Base-by-base conservation (phyloP, 1,140 invertebrate species). In the Drosophila yakuba region DNA sequence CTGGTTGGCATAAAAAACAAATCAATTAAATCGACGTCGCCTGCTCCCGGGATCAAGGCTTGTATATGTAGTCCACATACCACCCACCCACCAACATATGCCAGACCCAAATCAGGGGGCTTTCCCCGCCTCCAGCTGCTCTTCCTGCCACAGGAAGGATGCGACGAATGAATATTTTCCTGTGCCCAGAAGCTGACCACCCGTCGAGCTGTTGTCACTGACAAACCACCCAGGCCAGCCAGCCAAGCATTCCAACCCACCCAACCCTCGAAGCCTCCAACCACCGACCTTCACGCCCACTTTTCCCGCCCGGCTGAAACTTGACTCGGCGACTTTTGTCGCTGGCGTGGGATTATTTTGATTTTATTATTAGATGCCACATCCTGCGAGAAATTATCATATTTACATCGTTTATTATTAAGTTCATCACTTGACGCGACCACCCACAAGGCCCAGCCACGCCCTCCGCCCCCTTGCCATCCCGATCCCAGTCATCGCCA, bases 331-430 rank as follows among this genome's bases (percentile, higher is more conserved):
- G 79, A 80, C 74, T 80, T 81, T 75, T 60, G 75, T 51, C 48
- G 67, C 67, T 77, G 54, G 52, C 62, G 52, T 43, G 69, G 82
- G 90, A 92, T 92, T 92, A 92, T 78, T 91, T 83, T 91, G 91
- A 92, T 92, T 91, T 92, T 91, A 91, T 92, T 91, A 91, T 92
- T 92, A 92, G 91, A 92, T 92, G 79, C 91, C 91, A 92, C 91
- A 91, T 91, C 85, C 91, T 92, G 91, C 74, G 91, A 86, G 82
- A 92, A 92, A 92, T 92, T 92, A 92, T 92, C 91, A 92, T 92
- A 92, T 92, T 92, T 92, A 90, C 89, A 90, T 92, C 91, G 91
- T 92, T 92, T 92, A 92, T 92, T 92, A 92, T 92, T 92, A 92
- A 91, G 76, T 89, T 91, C 88, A 91, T 91, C 90, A 92, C 90